A percentile compares a stretch with the other conserved stretches of the same genome.
These are phyloP conservation scores for Philypnodon macrostomus DNA, from an alignment of 2,797 vertebrate genomes.

Conservation along the genomic window DNA sequence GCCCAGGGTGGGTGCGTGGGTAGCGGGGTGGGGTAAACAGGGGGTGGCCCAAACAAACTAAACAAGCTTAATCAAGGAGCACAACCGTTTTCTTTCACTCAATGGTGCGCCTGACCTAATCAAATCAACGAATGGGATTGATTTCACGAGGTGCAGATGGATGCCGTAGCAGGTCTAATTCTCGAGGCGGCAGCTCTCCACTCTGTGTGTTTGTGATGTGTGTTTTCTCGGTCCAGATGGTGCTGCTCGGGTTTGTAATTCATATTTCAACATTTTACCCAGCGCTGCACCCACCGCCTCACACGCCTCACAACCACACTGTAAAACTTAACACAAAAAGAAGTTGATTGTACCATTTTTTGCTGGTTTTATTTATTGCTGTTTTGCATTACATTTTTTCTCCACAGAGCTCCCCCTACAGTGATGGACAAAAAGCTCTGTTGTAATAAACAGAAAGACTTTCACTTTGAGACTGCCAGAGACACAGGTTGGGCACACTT, in stretches of 20 bases:
- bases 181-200: slow-evolving; percentile 58
- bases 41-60: slow-evolving; percentile 43
- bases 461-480: no score
- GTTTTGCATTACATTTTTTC: no score
- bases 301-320: no score
- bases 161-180: slow-evolving; percentile 74
- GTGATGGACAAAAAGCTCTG: no score
- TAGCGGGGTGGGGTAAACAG: slow-evolving; percentile 29
- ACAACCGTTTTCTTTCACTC: slow-evolving; percentile 70
- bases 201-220: slow-evolving; percentile 57
- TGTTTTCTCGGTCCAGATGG: slow-evolving; percentile 79
- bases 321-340: no score
- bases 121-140: slow-evolving; percentile 75
- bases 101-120: slow-evolving; percentile 69
- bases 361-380: no score
- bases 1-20: slow-evolving; percentile 32
- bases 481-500: no score
- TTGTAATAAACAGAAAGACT: no score
- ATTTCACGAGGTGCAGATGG: slow-evolving; percentile 78
- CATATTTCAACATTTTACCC: slow-evolving; percentile 66
- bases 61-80: slow-evolving; percentile 71
- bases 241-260: slow-evolving; percentile 72
- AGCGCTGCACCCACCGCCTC: neutral
- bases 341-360: no score
- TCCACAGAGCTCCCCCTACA: no score